Base-by-base conservation (phyloP, 2,888 invertebrate species). In the Blera fallax region DNA sequence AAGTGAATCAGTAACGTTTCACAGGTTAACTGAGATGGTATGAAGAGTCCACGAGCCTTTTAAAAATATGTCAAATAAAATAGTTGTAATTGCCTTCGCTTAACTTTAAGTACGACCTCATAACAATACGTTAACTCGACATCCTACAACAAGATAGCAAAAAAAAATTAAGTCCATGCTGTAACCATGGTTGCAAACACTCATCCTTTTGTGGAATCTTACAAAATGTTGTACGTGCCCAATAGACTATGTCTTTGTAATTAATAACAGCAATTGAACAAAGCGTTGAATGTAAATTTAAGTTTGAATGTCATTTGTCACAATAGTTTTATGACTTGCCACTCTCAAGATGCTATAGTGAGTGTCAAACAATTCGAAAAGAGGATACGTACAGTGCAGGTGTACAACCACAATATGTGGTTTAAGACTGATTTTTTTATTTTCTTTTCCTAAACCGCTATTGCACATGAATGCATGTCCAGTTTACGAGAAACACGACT, bases 231-330 rank as follows among this genome's bases (percentile, higher is more conserved):
- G 56, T 48, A 48, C 58, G 58, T 65, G 48, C 34, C 6, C 14
- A n/a, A 21, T 50, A 34, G 14, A 14, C 34, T 21, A 24, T 27
- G 27, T 37, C 45, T 18, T 48, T 58, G 70, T 27, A 27, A 60
- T 50, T 72, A 50, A 50, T 72, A 37, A 50, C 48, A 60, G 50
- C 60, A 60, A 60, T 37, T 50, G 27, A 50, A 18, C 27, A 50
- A 50, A 18, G 60, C 34, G 40, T 8, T 60, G 72, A 72, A 72
- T 72, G 72, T 62, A 50, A 72, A 72, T 72, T 37, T 40, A 21
- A 7, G 64, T 64, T 54, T 45, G 74, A 74, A 65, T 74, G 64
- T 32, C 64, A 74, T 45, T 34, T 40, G 16, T 74, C 24, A 64
- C 64, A 74, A 27, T n/a, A 43, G 45, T 64, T 43, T 64, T 54